phyloP scores from a whole-genome alignment of 2,888 invertebrate genomes.

The Drosophila heteroneura region DNA sequence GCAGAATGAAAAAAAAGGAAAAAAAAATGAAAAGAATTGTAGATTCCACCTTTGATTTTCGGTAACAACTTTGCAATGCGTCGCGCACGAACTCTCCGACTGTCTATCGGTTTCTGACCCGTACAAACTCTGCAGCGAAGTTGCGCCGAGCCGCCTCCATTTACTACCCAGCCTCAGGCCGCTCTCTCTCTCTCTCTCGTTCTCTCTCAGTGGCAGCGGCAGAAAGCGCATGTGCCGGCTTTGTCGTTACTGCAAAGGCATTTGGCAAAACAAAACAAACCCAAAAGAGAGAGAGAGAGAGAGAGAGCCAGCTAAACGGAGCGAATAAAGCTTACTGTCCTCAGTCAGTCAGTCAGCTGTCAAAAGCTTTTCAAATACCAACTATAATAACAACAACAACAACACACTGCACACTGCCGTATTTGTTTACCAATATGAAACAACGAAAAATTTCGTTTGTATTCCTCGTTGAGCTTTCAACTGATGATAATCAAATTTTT shows the following conservation, averaged over 20 bases:
- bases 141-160: slow-evolving; percentile 53
- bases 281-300: slow-evolving; percentile 36
- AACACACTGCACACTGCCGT: slow-evolving; percentile 23
- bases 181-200: slow-evolving; percentile 10
- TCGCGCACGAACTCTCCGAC: slow-evolving; percentile 67
- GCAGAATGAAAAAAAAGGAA: slow-evolving; percentile 30
- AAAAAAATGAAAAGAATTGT: slow-evolving; percentile 27
- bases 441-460: neutral
- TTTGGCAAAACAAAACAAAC: slow-evolving; percentile 59
- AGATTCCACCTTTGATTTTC: slow-evolving; percentile 42
- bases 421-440: slow-evolving; percentile 48
- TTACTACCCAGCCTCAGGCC: slow-evolving; percentile 53
- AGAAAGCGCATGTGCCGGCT: slow-evolving; percentile 58
- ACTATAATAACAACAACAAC: slow-evolving; percentile 7
- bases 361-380: slow-evolving; percentile 47
- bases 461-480: slow-evolving; percentile 27
- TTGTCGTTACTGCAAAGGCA: slow-evolving; percentile 47
- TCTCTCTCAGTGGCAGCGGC: neutral
- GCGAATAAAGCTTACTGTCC: slow-evolving; percentile 58
- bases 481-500: neutral
- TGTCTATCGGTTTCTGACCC: slow-evolving; percentile 75
- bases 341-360: slow-evolving; percentile 60
- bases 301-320: slow-evolving; percentile 19
- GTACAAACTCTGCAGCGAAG: slow-evolving; percentile 76
- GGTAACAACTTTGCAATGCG: slow-evolving; percentile 47